A percentile compares a stretch with the other conserved stretches of the same genome.
These are phyloP conservation scores for Yponomeuta sedellus DNA, from an alignment of 2,888 invertebrate genomes.

Conservation along the genomic window DNA sequence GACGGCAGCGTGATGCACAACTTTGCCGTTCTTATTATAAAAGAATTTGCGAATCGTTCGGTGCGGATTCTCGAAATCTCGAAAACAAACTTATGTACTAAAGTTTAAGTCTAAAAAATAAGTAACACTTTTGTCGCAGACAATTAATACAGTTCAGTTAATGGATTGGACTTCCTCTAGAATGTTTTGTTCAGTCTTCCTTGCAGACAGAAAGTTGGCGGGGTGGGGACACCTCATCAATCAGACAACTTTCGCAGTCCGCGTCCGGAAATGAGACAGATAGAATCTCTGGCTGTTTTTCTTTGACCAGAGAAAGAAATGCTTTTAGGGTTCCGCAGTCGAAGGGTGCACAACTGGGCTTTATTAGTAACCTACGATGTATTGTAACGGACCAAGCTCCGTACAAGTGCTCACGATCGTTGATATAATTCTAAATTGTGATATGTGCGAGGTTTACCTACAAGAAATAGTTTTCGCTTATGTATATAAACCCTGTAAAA, in stretches of 20 bases:
- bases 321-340: neutral
- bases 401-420: too few species aligned
- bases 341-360: neutral
- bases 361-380: neutral
- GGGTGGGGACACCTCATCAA: constrained; percentile 4
- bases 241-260: constrained; percentile 11
- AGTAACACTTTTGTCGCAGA: neutral
- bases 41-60: too few species aligned
- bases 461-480: too few species aligned
- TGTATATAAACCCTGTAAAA: too few species aligned
- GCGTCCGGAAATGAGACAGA: constrained; percentile 10
- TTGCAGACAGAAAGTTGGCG: constrained; percentile 4
- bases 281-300: constrained; percentile 2
- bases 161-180: neutral
- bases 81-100: too few species aligned
- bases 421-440: too few species aligned
- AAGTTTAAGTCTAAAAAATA: too few species aligned
- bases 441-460: too few species aligned
- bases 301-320: neutral
- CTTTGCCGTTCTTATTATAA: too few species aligned
- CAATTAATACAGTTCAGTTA: neutral
- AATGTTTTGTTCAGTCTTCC: neutral
- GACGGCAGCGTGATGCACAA: too few species aligned
- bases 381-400: too few species aligned
- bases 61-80: too few species aligned